phyloP scores from a whole-genome alignment of 1,140 invertebrate species.

The Caenorhabditis remanei region DNA sequence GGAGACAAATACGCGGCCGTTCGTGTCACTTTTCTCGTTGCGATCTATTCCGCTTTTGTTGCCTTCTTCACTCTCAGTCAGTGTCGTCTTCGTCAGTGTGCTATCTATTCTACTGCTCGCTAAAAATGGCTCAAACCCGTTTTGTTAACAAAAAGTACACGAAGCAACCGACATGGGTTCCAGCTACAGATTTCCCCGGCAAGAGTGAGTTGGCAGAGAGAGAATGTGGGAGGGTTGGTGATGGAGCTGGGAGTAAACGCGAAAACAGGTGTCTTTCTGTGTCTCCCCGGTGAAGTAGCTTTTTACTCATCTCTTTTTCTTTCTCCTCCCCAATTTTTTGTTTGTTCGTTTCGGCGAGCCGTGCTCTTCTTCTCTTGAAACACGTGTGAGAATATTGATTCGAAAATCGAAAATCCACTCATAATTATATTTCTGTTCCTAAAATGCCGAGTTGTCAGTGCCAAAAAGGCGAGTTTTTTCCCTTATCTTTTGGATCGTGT shows the following conservation, averaged over 20 bases:
- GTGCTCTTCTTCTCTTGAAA: constrained; percentile 2
- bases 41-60: constrained; percentile 50
- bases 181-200: constrained; percentile 39
- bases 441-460: constrained; percentile 38
- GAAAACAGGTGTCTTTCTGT: constrained; percentile 46
- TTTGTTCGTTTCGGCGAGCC: constrained; percentile 26
- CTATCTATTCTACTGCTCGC: background rate
- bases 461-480: constrained; percentile 29
- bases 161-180: constrained; percentile 31
- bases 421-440: constrained; percentile 2
- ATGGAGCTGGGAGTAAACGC: background rate
- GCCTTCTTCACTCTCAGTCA: constrained; percentile 18
- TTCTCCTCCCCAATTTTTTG: constrained; percentile 19
- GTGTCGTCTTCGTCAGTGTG: background rate
- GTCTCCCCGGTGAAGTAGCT: constrained; percentile 1
- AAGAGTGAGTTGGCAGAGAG: background rate
- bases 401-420: background rate
- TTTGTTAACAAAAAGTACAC: constrained; percentile 41
- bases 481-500: background rate
- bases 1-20: constrained; percentile 55
- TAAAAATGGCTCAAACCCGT: constrained; percentile 36
- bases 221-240: constrained; percentile 16
- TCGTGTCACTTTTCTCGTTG: constrained; percentile 45
- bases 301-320: constrained; percentile 40
- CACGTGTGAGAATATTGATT: constrained; percentile 42